Evolutionary conservation across 2,113 vertebrate species (phyloP).

Genomic region (Stigmatopora argus): DNA sequence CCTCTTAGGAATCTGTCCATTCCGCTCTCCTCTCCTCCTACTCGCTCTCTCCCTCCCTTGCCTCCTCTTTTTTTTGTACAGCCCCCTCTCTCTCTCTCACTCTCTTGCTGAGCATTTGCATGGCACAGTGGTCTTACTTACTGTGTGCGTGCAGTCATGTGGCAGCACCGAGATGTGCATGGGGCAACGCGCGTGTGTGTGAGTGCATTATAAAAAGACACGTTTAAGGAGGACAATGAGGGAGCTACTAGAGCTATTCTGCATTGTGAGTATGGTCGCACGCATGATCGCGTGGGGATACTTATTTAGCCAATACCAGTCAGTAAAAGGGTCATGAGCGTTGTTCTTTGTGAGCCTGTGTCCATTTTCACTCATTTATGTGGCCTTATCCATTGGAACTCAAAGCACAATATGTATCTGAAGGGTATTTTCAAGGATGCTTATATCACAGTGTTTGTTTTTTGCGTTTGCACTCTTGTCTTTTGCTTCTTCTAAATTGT

Average conservation of each 20-base stretch:
- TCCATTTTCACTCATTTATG: slow-evolving; percentile 26
- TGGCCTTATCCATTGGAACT: slow-evolving; percentile 7
- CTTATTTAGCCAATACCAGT: slow-evolving; percentile 28
- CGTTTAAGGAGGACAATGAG: slow-evolving; percentile 68
- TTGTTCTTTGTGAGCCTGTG: slow-evolving; percentile 30
- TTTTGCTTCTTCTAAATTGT: slow-evolving; percentile 9
- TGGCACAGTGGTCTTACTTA: slow-evolving; percentile 10
- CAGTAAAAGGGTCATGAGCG: slow-evolving; percentile 27
- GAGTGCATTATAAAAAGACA: slow-evolving; percentile 47
- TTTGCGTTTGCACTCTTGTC: neutral
- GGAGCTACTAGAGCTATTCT: slow-evolving; percentile 66
- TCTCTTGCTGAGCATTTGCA: slow-evolving; percentile 17
- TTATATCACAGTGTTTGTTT: neutral
- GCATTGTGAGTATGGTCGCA: slow-evolving; percentile 61
- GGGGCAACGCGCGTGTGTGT: slow-evolving; percentile 51
- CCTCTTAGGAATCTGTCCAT: slow-evolving; percentile 61
- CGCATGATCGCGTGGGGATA: slow-evolving; percentile 25
- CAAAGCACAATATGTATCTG: neutral
- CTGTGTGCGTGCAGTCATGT: slow-evolving; percentile 53
- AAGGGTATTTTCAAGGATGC: neutral
- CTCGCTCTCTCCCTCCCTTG: slow-evolving; percentile 13
- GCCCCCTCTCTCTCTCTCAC: slow-evolving; percentile 16
- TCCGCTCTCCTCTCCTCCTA: slow-evolving; percentile 45
- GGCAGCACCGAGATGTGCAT: slow-evolving; percentile 54
- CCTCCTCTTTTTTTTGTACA: slow-evolving; percentile 24